Conservation (phyloP, 2,888 invertebrate genomes). For the Mongoloraphidia duomilia region DNA sequence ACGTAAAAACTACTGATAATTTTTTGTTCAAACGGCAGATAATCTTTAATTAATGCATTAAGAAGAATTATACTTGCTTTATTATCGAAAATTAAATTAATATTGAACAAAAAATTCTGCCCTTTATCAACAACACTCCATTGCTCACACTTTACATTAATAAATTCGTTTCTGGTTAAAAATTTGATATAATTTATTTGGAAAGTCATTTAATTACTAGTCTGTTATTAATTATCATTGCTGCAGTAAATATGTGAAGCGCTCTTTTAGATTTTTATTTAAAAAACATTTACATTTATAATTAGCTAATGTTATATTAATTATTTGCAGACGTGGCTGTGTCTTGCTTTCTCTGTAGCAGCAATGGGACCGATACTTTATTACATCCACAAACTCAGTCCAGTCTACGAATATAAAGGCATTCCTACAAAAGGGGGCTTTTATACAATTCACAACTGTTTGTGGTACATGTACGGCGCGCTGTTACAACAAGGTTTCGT, state of each 20-base stretch:
- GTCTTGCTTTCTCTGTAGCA: conserved; percentile 56
- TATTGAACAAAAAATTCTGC: no score
- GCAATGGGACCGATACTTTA: conserved; percentile 67
- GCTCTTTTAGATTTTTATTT: neutral
- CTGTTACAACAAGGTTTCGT: conserved; percentile 71
- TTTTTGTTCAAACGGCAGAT: no score
- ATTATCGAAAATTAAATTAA: no score
- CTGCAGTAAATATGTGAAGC: neutral
- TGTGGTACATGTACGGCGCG: conserved; percentile 85
- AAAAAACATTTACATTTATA: neutral
- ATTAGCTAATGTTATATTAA: neutral
- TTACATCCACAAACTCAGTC: conserved; percentile 55
- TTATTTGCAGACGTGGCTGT: conserved; percentile 62
- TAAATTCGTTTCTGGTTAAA: no score
- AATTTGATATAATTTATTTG: no score
- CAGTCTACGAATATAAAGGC: conserved; percentile 50
- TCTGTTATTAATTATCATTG: neutral
- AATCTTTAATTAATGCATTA: no score
- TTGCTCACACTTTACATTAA: no score
- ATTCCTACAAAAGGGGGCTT: conserved; percentile 39
- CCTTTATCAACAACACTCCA: no score
- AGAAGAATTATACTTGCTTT: no score
- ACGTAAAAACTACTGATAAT: no score
- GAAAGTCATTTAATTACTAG: no score
- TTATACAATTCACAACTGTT: conserved; percentile 52